Evolutionary conservation across 1,140 invertebrate genomes (phyloP).

Genomic region (Hermatobates lingyangjiaoensis): DNA sequence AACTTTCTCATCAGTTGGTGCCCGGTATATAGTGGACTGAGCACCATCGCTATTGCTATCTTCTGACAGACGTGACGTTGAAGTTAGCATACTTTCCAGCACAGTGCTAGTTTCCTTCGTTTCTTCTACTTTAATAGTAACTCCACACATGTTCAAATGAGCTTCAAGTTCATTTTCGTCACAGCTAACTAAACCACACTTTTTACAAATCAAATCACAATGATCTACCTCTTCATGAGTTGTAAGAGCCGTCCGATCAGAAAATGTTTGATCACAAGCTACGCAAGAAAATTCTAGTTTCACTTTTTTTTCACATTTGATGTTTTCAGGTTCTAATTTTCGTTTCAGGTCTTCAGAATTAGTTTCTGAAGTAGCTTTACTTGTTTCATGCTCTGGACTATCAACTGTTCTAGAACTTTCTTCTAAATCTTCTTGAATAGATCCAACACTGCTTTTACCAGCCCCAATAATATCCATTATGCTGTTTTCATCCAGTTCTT

Average conservation of each 20-base stretch:
- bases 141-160: background rate
- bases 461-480: slow-evolving; percentile 11
- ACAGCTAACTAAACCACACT: background rate
- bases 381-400: background rate
- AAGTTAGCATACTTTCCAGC: background rate
- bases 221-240: background rate
- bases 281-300: slow-evolving; percentile 5
- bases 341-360: background rate
- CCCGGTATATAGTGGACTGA: background rate
- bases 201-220: background rate
- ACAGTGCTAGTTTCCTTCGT: background rate
- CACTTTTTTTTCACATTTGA: slow-evolving; percentile 3
- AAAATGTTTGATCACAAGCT: slow-evolving; percentile 6
- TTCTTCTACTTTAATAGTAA: too few relatives aligned
- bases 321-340: background rate
- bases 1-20: background rate
- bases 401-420: background rate
- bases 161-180: background rate
- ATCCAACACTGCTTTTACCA: background rate
- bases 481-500: slow-evolving; percentile 7
- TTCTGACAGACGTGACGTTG: too few relatives aligned
- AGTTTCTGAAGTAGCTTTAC: background rate
- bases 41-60: too few relatives aligned
- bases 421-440: background rate
- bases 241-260: background rate